Conservation (phyloP, 2,888 invertebrate genomes). For the Camponotus fellah region DNA sequence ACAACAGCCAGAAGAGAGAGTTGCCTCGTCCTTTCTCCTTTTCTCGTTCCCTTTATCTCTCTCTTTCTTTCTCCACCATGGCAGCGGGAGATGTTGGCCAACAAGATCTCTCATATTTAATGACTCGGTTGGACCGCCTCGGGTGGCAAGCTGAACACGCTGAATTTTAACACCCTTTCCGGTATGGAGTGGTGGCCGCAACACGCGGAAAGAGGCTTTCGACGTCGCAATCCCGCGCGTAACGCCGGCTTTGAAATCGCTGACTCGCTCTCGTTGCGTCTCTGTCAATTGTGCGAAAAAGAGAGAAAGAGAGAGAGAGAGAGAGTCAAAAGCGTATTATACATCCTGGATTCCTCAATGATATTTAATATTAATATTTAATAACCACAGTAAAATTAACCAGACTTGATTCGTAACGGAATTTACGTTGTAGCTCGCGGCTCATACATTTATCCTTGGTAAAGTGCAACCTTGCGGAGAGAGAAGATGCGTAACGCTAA, state of each 20-base stretch:
- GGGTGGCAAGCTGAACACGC: slow-evolving; percentile 76
- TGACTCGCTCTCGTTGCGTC: slow-evolving; percentile 47
- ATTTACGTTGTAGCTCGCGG: slow-evolving; percentile 42
- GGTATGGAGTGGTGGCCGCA: slow-evolving; percentile 38
- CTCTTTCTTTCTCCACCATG: slow-evolving; percentile 8
- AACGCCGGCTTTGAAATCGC: slow-evolving; percentile 64
- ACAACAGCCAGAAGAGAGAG: slow-evolving; percentile 68
- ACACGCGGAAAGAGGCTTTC: slow-evolving; percentile 65
- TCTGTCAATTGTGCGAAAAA: slow-evolving; percentile 29
- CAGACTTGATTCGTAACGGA: slow-evolving; percentile 21
- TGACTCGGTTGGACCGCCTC: slow-evolving; percentile 79
- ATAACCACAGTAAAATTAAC: slow-evolving; percentile 43
- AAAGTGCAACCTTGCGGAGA: not conserved
- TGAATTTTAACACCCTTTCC: slow-evolving; percentile 78
- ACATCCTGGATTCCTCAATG: slow-evolving; percentile 15
- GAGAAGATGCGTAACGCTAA: slow-evolving; percentile 38
- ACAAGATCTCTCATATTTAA: slow-evolving; percentile 82
- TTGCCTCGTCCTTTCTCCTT: slow-evolving; percentile 43
- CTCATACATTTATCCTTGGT: slow-evolving; percentile 23
- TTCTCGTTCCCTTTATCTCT: slow-evolving; percentile 12
- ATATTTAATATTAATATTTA: slow-evolving; percentile 45
- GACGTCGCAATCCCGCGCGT: slow-evolving; percentile 50
- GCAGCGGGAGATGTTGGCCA: slow-evolving; percentile 64
- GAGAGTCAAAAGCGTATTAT: slow-evolving; percentile 6
- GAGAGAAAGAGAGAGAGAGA: not conserved